phyloP scores from a whole-genome alignment of 2,113 vertebrate genomes.

The Ictidomys tridecemlineatus region DNA sequence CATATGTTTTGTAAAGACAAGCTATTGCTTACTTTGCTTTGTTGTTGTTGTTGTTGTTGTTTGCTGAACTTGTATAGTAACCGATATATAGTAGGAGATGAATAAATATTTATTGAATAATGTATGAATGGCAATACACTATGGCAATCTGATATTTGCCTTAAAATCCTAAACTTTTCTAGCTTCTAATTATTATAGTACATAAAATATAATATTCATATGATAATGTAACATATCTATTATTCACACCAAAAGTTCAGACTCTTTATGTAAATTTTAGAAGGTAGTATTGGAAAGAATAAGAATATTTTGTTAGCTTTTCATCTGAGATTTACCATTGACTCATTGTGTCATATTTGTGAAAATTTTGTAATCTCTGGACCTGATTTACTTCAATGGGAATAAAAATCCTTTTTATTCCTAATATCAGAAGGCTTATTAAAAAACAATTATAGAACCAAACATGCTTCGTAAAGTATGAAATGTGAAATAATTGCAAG shows the following conservation, averaged over 20 bases:
- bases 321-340: not conserved
- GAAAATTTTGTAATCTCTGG: slow-evolving; percentile 2
- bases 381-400: not conserved
- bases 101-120: not conserved
- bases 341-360: not conserved
- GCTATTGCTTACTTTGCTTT: not conserved
- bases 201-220: not conserved
- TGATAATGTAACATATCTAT: not conserved
- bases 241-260: not conserved
- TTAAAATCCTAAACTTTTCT: not conserved
- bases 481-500: not conserved
- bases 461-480: not conserved
- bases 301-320: not conserved
- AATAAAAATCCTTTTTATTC: not conserved
- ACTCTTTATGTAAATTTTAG: not conserved
- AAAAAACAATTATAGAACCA: not conserved
- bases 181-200: not conserved
- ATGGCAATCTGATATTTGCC: not conserved
- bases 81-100: not conserved
- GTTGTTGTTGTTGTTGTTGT: no score
- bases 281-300: not conserved
- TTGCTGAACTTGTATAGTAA: not conserved
- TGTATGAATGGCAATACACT: not conserved
- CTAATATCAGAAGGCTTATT: not conserved
- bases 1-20: not conserved